Base-by-base conservation (phyloP, 2,113 vertebrate species). In the Myodes glareolus region DNA sequence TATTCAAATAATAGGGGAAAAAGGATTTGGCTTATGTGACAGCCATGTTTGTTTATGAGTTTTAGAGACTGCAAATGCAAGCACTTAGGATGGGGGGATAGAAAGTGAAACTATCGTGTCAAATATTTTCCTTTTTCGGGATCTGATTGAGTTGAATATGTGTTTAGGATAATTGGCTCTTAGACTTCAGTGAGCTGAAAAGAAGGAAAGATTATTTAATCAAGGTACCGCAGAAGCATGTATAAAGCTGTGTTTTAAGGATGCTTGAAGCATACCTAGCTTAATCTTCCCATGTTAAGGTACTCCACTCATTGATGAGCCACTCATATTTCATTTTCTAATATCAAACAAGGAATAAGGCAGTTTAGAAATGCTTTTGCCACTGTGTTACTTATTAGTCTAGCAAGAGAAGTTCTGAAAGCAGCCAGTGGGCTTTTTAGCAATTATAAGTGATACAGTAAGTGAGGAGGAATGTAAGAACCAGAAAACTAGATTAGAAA, bases 161-260 rank as follows among this genome's bases (percentile, higher is more conserved):
- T 85, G 25, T 84, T 95, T 50, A 88, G n/a, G 58, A 92, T 67
- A 96, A 92, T 87, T 93, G 84, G 52, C 39, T 97, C 47, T 92
- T 96, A 94, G 81, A 23, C 78, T 90, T 84, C 65, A 97, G 68
- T 70, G 36, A 95, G 33, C 27, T 93, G 5, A 84, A 95, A 96
- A 88, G 13, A 36, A 81, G 47, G 94, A 92, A 16, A 33, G 58
- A 2, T 95, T 84, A 95, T 68, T 52, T 58, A 90, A 0, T n/a
- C 1, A 72, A 86, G 90, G 27, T 61, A 73, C 52, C 50, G 3
- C 77, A 52, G 80, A 61, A 63, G 87, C 12, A 29, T 68, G 13
- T 8, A 65, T 17, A 72, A 96, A 68, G 70, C 7, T 72, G 8
- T 94, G 58, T 97, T 90, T 87, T 92, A 96, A 91, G 67, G 80